These are phyloP conservation scores for Geopemphigus sp. DNA, from an alignment of 1,140 invertebrate genomes.

Conservation along the genomic window DNA sequence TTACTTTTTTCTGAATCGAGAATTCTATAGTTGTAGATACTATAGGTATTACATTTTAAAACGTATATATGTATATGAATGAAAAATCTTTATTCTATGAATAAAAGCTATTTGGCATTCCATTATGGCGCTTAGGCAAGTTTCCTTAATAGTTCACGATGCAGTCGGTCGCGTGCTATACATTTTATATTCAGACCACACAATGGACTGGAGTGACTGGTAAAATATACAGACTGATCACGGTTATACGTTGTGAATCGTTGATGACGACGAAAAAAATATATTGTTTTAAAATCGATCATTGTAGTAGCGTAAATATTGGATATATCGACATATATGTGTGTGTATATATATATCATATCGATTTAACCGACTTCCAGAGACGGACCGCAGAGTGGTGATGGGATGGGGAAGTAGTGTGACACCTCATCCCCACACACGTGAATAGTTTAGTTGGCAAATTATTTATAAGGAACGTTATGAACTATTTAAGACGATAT, in stretches of 20 bases:
- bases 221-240: conserved; percentile 42
- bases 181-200: conserved; percentile 47
- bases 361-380: background rate
- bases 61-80: conserved; percentile 13
- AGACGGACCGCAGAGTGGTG: no score
- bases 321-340: background rate
- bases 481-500: no score
- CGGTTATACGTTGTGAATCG: conserved; percentile 34
- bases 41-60: conserved; percentile 26
- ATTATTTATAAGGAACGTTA: no score
- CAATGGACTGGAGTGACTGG: conserved; percentile 44
- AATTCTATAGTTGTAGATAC: conserved; percentile 17
- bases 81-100: conserved; percentile 45
- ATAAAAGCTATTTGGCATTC: conserved; percentile 44
- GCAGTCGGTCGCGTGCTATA: conserved; percentile 44
- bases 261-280: conserved; percentile 28
- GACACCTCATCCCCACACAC: no score
- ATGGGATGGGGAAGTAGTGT: no score
- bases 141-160: conserved; percentile 43
- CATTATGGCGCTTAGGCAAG: conserved; percentile 47
- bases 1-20: conserved; percentile 14
- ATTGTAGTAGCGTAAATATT: conserved; percentile 17
- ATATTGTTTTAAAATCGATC: conserved; percentile 27
- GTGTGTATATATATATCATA: background rate
- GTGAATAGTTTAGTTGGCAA: no score